Evolutionary conservation across 1,140 invertebrate genomes (phyloP), one percentile per base, ranked within the genome.

Genomic region (Trichomalopsis sarcophagae): DNA sequence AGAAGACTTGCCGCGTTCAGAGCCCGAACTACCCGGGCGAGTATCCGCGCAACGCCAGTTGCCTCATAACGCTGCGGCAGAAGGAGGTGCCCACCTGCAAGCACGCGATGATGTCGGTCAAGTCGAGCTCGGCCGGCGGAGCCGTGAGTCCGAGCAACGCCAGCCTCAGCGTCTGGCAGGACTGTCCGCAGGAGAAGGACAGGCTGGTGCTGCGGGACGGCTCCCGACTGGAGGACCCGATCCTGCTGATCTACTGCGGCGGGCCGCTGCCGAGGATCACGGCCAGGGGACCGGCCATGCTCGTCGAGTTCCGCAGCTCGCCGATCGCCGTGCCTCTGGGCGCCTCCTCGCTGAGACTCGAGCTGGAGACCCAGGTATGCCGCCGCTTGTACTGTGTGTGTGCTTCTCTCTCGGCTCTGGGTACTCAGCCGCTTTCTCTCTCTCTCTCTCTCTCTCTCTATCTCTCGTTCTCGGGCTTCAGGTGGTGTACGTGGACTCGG

Each of bases 11-110:
- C 89, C 95, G 96, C 47, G 93, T 98, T 50, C 97, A 98, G 92
- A 96, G 95, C 79, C 97, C 97, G n/a, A 98, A 98, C 92, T 98
- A 97, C 92, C 97, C 97, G 0, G 97, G 97, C 21, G 96, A 98
- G 94, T 98, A 98, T 93, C 97, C 97, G 1, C 94, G 97, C 71
- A 97, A 98, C 91, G 96, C 97, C 5, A 97, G 96, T 13, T 98
- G 97, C 90, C 95, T 96, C 89, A 96, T 97, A 93, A 97, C 95
- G 27, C 92, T 97, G 79, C 94, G 96, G 21, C 97, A 98, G 91
- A 96, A 97, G 90, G 95, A 96, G 87, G 96, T 97, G 40, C 97
- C 97, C 0, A 97, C 96, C 9, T 97, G 97, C 91, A 98, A 97
- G 91, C 97, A 97, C 91, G 97, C 97, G 3, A 97, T 98, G 96